Evolutionary conservation across 2,888 invertebrate genomes (phyloP).

Genomic region (Acrobasis consociella): DNA sequence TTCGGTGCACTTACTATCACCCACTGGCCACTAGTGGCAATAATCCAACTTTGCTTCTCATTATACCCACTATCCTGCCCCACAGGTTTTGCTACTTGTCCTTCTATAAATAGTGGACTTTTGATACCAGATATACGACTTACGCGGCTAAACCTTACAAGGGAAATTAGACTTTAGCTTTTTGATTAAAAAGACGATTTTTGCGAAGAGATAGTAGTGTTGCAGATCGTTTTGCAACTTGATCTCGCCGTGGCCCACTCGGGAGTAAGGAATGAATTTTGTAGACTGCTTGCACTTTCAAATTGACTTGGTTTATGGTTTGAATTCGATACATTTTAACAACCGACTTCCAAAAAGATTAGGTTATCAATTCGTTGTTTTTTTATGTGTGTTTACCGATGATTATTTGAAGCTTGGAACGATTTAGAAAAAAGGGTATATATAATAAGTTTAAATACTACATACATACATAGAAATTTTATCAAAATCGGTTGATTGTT

Average conservation of each 20-base stretch:
- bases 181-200: conserved; percentile 37
- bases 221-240: conserved; percentile 34
- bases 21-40: conserved; percentile 54
- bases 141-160: conserved; percentile 28
- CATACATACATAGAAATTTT: too few species aligned
- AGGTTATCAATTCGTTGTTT: too few species aligned
- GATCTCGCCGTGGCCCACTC: conserved; percentile 66
- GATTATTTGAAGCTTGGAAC: too few species aligned
- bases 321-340: conserved; percentile 48
- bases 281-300: conserved; percentile 76
- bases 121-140: conserved; percentile 38
- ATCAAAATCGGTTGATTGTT: too few species aligned
- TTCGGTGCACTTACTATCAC: conserved; percentile 42
- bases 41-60: conserved; percentile 60
- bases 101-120: conserved; percentile 69
- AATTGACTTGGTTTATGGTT: conserved; percentile 58
- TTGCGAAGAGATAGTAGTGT: conserved; percentile 22
- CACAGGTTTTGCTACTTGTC: conserved; percentile 73
- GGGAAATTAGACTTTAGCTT: conserved; percentile 38
- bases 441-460: too few species aligned
- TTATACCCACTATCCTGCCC: conserved; percentile 65
- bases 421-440: too few species aligned
- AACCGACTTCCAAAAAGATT: too few species aligned
- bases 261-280: conserved; percentile 68
- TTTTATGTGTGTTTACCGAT: conserved; percentile 45